Percentiles rank a stretch among this genome's conserved stretches.
These are phyloP conservation scores for Pantherophis alleghaniensis DNA, from an alignment of 2,797 vertebrate species.

Conservation along the genomic window DNA sequence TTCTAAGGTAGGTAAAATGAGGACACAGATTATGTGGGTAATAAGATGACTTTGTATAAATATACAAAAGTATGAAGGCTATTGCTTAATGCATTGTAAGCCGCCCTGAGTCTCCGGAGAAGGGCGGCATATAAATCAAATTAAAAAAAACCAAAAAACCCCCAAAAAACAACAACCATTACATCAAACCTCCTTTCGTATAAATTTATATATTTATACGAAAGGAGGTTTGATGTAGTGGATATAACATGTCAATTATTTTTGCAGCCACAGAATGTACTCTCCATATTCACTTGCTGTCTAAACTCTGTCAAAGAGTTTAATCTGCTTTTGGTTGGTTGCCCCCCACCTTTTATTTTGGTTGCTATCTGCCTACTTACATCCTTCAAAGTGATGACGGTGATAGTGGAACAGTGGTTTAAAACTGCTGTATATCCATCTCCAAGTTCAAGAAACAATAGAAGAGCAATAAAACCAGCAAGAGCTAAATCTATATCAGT, in stretches of 20 bases:
- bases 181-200: neutral
- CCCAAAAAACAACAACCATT: neutral
- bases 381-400: too few relatives aligned
- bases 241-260: neutral
- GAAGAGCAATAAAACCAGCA: neutral
- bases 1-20: too few relatives aligned
- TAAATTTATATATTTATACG: neutral
- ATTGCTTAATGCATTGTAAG: too few relatives aligned
- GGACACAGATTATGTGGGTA: too few relatives aligned
- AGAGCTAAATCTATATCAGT: neutral
- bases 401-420: neutral
- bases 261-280: neutral
- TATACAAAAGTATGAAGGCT: too few relatives aligned
- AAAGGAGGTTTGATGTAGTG: too few relatives aligned
- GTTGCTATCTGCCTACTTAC: neutral
- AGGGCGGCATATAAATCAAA: too few relatives aligned
- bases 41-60: too few relatives aligned
- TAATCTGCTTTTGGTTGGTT: neutral
- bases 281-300: neutral
- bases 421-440: neutral
- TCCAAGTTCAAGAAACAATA: neutral
- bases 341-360: neutral
- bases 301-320: neutral
- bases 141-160: too few relatives aligned
- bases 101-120: too few relatives aligned